A percentile compares a stretch with the other conserved stretches of the same genome.
These are phyloP conservation scores for Choloepus hoffmanni DNA, from an alignment of 2,113 vertebrate species.

Conservation along the genomic window DNA sequence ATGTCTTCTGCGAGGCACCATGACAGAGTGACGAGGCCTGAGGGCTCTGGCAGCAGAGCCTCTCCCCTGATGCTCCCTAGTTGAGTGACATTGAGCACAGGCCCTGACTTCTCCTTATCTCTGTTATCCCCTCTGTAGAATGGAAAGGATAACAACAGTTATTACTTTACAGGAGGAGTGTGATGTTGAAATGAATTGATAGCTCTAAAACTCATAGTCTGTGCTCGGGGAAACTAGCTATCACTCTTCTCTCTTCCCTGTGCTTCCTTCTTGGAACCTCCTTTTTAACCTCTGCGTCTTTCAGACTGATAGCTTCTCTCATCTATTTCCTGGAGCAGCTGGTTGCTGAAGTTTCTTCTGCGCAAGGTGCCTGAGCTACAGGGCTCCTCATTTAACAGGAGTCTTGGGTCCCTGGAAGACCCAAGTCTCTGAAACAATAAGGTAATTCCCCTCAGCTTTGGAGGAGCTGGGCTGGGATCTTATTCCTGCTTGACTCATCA, in stretches of 20 bases:
- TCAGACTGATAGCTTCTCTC: neutral
- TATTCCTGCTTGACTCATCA: neutral
- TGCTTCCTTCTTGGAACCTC: neutral
- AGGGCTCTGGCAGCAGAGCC: neutral
- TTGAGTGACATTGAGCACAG: neutral
- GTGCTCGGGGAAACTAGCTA: neutral
- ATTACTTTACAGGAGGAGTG: neutral
- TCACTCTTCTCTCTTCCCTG: neutral
- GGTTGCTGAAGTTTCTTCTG: neutral
- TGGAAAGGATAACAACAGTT: neutral
- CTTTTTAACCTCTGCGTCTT: accelerated
- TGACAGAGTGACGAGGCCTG: neutral
- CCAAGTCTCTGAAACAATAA: neutral
- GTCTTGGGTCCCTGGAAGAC: neutral
- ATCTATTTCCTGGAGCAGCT: neutral
- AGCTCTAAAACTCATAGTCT: neutral
- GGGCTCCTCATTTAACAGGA: neutral
- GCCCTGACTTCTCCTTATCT: neutral
- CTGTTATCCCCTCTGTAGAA: neutral
- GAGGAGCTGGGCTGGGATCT: neutral
- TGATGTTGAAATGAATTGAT: neutral
- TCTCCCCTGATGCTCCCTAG: neutral
- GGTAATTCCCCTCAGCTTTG: neutral
- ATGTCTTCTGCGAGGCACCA: neutral
- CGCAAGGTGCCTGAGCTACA: neutral